Evolutionary conservation across 1,140 invertebrate species (phyloP), one percentile per base, ranked within the genome.

Genomic region (Rhyzopertha dominica): DNA sequence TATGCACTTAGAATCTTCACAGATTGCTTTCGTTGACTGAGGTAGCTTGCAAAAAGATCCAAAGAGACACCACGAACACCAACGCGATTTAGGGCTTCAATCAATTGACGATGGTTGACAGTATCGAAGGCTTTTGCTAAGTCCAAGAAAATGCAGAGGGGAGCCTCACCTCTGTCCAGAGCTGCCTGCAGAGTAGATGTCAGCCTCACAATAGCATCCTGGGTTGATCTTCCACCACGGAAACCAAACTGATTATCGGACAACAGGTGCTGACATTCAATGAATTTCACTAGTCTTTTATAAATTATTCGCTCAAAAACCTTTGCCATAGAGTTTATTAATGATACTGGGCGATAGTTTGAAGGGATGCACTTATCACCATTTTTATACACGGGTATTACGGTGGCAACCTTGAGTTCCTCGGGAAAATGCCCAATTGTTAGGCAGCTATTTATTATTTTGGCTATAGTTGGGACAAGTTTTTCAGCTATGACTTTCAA

Each of bases 271-370:
- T 53, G 35, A 34, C 43, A 35, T 43, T 51, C 41, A 16, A 53
- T 16, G 25, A 23, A 53, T 3, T 30, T 8, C 9, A 37, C 32
- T 17, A 58, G 29, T 20, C 53, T 37, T 19, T 36, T 37, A 34
- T 52, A 50, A 3, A 50, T 26, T 23, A 46, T 20, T 37, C 53
- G 54, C 35, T 58, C 49, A 20, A 58, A 43, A 9, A 55, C 53
- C 47, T 58, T 58, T 4, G 48, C 31, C 14, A 58, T 36, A 24
- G 20, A 28, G 3, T 45, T 40, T 12, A 55, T 32, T 25, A 55
- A 18, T 10, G 41, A 49, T 19, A 57, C 53, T 9, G 55, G 53
- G 35, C 55, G 34, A 40, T 55, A 58, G 28, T 55, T 58, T 30
- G 24, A 14, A n/a, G n/a, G 16, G 16, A 18, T 14, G 22, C 16